Evolutionary conservation across 1,140 invertebrate genomes (phyloP).

Genomic region (Megalonaias nervosa): DNA sequence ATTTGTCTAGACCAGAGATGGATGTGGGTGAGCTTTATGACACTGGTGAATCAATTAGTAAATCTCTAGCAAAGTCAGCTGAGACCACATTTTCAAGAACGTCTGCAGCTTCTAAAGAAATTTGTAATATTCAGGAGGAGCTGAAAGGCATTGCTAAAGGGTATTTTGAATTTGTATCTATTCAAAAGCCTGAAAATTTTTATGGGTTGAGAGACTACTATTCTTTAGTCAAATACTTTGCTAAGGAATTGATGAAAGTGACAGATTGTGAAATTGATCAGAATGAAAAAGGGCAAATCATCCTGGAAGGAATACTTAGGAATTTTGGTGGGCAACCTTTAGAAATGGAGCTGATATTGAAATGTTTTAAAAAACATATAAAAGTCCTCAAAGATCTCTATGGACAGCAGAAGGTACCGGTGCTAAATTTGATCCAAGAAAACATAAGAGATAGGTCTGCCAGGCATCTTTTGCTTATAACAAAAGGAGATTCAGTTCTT

Average conservation of each 20-base stretch:
- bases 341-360: constrained; percentile 27
- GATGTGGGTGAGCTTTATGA: constrained; percentile 35
- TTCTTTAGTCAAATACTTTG: constrained; percentile 42
- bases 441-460: constrained; percentile 29
- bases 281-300: not conserved
- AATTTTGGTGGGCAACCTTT: constrained; percentile 45
- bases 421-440: constrained; percentile 30
- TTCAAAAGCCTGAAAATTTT: constrained; percentile 47
- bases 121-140: not conserved
- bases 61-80: constrained; percentile 2
- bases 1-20: constrained; percentile 47
- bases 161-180: constrained; percentile 38
- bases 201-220: constrained; percentile 62
- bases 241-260: not conserved
- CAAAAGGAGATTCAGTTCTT: constrained; percentile 30
- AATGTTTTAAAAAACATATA: constrained; percentile 24
- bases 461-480: constrained; percentile 34
- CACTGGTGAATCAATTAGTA: constrained; percentile 29
- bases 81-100: not conserved
- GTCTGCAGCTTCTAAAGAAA: not conserved
- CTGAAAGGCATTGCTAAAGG: constrained; percentile 40
- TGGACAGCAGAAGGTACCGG: not conserved
- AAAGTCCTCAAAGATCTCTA: not conserved
- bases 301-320: constrained; percentile 29
- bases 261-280: not conserved